Percentiles rank a stretch among this genome's conserved stretches.
Conservation (phyloP, 2,113 vertebrate species). For the Merops nubicus region DNA sequence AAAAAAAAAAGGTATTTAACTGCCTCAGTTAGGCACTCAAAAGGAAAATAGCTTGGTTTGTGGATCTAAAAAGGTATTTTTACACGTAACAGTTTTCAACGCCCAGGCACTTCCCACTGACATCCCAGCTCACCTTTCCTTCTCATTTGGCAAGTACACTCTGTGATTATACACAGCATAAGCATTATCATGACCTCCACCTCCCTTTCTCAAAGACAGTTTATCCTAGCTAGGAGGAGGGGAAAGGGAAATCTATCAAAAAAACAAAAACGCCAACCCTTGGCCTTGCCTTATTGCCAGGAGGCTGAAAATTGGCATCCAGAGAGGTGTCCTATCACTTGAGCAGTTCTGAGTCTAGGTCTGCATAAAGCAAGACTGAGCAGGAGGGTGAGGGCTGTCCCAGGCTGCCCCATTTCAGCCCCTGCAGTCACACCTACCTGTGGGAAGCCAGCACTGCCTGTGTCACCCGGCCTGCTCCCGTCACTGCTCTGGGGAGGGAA, state of each 20-base stretch:
- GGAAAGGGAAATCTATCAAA: accelerated
- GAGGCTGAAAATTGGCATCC: background rate
- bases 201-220: background rate
- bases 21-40: background rate
- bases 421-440: conserved; percentile 59
- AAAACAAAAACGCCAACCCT: background rate
- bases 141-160: background rate
- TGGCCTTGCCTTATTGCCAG: background rate
- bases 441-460: background rate
- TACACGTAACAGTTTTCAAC: background rate
- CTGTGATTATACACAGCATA: background rate
- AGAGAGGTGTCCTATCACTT: background rate
- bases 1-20: background rate
- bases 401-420: background rate
- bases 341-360: background rate
- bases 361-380: background rate
- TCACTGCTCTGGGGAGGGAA: background rate
- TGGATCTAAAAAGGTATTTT: background rate
- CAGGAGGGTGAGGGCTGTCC: background rate
- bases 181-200: background rate
- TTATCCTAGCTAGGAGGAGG: background rate
- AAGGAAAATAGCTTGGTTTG: background rate
- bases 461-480: background rate
- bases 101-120: background rate
- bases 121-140: background rate